Conservation (phyloP, 1,140 invertebrate species). For the Drosophila neocordata region DNA sequence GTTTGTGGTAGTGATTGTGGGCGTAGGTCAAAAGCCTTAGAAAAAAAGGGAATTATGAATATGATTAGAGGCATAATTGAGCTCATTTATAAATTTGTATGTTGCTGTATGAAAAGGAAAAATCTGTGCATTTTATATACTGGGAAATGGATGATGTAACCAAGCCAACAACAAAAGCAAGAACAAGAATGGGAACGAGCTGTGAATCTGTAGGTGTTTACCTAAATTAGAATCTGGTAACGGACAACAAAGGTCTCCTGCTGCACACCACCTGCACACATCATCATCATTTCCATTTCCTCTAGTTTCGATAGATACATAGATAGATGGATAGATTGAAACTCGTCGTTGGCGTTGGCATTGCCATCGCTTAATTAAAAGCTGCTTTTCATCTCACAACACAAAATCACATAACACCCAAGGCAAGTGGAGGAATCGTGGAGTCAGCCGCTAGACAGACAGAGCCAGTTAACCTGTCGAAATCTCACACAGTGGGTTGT, state of each 20-base stretch:
- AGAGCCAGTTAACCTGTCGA: background rate
- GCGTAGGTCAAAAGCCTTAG: conserved; percentile 40
- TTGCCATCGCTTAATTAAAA: conserved; percentile 68
- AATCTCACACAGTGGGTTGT: conserved; percentile 52
- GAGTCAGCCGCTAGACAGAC: background rate
- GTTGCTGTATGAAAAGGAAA: conserved; percentile 14
- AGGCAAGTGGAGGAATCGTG: conserved; percentile 25
- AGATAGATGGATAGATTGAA: background rate
- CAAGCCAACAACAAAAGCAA: conserved; percentile 19
- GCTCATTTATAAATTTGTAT: conserved; percentile 55
- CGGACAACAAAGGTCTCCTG: conserved; percentile 41
- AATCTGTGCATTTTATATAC: background rate
- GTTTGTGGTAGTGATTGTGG: conserved; percentile 19
- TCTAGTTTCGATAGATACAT: conserved; percentile 5
- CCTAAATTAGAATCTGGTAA: conserved; percentile 35
- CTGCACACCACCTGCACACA: conserved; percentile 68
- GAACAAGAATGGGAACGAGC: conserved; percentile 53
- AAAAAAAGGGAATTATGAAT: conserved; percentile 59
- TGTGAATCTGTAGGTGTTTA: conserved; percentile 76
- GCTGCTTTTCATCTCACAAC: conserved; percentile 63
- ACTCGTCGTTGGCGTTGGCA: background rate
- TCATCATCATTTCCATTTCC: conserved; percentile 41
- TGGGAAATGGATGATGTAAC: conserved; percentile 40
- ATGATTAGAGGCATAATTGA: conserved; percentile 77
- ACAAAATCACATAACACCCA: conserved; percentile 3